phyloP scores from a whole-genome alignment of 2,888 invertebrate genomes.

The Iphiclides podalirius region DNA sequence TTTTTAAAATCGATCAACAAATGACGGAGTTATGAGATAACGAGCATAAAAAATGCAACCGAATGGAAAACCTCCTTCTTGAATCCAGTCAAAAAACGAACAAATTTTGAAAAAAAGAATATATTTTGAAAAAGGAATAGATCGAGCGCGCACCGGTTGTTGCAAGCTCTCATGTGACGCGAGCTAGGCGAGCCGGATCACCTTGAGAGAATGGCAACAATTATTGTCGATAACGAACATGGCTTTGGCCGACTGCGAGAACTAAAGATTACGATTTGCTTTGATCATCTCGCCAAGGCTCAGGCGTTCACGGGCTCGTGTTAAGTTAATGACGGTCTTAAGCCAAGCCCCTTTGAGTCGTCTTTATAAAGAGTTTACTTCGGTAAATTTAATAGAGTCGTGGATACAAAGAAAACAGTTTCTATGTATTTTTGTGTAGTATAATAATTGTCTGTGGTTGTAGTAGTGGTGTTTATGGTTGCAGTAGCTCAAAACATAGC shows the following conservation, averaged over 20 bases:
- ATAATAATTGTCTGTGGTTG: too few species aligned
- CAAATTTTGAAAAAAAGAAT: background rate
- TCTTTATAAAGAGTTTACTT: too few species aligned
- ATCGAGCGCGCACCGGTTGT: background rate
- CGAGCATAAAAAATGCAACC: too few species aligned
- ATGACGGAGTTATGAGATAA: background rate
- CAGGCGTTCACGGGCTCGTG: too few species aligned
- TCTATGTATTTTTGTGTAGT: too few species aligned
- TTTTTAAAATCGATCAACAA: background rate
- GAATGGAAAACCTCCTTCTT: too few species aligned
- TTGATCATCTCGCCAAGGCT: slow-evolving; percentile 5
- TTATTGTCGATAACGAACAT: slow-evolving; percentile 10
- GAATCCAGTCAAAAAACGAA: background rate
- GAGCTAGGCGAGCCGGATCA: slow-evolving; percentile 16
- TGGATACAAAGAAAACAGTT: too few species aligned
- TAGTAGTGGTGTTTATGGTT: too few species aligned
- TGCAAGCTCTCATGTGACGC: slow-evolving; percentile 7
- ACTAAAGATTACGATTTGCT: slow-evolving; percentile 8
- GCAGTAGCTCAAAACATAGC: too few species aligned
- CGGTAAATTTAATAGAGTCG: too few species aligned
- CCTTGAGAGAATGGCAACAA: slow-evolving; percentile 9
- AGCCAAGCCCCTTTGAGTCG: too few species aligned
- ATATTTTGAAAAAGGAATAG: background rate
- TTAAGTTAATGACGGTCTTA: too few species aligned
- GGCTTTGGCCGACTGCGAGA: slow-evolving; percentile 1